These are phyloP conservation scores for Zaprionus lineosus DNA, from an alignment of 2,888 invertebrate species.

Conservation along the genomic window DNA sequence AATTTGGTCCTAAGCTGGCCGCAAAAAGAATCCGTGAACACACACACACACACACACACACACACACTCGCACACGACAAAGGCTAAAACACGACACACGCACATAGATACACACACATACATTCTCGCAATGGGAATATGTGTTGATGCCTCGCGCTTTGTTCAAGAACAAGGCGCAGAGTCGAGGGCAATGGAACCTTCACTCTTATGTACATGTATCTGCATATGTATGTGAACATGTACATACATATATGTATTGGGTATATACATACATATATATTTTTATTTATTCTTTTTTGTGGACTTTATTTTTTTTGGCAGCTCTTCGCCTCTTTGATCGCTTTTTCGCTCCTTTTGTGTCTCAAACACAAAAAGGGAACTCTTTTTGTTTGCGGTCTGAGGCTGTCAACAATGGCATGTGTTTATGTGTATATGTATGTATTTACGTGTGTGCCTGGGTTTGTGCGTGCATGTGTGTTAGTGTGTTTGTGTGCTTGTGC, in stretches of 20 bases:
- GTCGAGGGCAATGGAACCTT: slow-evolving; percentile 11
- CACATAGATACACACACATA: background rate
- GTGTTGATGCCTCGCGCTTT: slow-evolving; percentile 55
- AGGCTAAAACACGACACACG: too few species aligned
- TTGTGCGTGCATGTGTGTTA: too few species aligned
- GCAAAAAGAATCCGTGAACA: slow-evolving; percentile 49
- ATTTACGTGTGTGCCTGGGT: too few species aligned
- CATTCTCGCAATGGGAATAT: slow-evolving; percentile 10
- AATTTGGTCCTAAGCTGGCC: slow-evolving; percentile 60
- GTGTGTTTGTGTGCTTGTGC: too few species aligned
- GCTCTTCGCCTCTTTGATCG: slow-evolving; percentile 64
- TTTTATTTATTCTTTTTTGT: slow-evolving; percentile 14
- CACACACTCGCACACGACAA: background rate
- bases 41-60: background rate
- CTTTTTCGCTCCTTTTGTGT: slow-evolving; percentile 73
- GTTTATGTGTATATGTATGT: slow-evolving; percentile 11
- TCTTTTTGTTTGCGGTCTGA: slow-evolving; percentile 63
- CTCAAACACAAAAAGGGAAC: slow-evolving; percentile 31
- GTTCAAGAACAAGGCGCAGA: slow-evolving; percentile 40
- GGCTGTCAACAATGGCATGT: slow-evolving; percentile 66
- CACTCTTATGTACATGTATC: too few species aligned
- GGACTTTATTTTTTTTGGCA: slow-evolving; percentile 46
- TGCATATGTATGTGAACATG: too few species aligned
- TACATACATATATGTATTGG: too few species aligned
- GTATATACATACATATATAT: too few species aligned